Evolutionary conservation across 2,797 vertebrate species (phyloP).

Genomic region (Phataginus tetradactyla): DNA sequence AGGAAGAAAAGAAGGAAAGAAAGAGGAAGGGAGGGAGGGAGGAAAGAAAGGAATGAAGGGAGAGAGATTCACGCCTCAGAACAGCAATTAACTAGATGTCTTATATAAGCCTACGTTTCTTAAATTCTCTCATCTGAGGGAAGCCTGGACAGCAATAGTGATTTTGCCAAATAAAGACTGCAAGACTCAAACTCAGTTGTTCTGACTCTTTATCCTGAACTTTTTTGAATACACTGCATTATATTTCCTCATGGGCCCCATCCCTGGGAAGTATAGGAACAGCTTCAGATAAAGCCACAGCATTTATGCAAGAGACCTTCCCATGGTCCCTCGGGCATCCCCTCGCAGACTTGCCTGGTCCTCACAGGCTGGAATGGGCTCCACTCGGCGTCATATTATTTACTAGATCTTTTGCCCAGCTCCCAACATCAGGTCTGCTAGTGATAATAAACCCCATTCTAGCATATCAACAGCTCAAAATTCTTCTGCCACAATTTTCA

Average conservation of each 20-base stretch:
- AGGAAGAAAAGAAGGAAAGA: too few species aligned
- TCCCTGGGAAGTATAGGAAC: accelerated
- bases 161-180: neutral
- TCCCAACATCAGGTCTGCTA: neutral
- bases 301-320: neutral
- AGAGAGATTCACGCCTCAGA: neutral
- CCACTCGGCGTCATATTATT: conserved; percentile 73
- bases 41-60: neutral
- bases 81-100: neutral
- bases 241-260: neutral
- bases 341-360: conserved; percentile 47
- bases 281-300: neutral
- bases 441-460: conserved; percentile 81
- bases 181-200: neutral
- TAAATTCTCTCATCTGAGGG: neutral
- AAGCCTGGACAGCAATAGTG: neutral
- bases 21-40: neutral
- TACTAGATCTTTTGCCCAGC: conserved; percentile 68
- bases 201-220: neutral
- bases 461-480: conserved; percentile 78
- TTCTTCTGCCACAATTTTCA: conserved; percentile 78
- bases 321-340: neutral
- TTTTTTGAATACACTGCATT: neutral
- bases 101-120: neutral
- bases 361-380: conserved; percentile 68